These are phyloP conservation scores for Coenonympha glycerion DNA, from an alignment of 2,888 invertebrate species.

Conservation along the genomic window DNA sequence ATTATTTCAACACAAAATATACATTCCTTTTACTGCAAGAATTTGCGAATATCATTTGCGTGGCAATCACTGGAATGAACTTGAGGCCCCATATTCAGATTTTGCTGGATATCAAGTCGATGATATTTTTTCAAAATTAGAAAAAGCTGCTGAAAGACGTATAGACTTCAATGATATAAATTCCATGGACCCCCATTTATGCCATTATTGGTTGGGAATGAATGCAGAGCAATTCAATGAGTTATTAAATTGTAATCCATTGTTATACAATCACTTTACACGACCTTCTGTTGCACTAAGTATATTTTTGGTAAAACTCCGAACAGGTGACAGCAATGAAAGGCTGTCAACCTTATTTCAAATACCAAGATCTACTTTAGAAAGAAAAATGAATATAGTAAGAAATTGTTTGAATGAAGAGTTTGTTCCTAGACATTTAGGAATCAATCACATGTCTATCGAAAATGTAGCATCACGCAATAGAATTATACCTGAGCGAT, in stretches of 20 bases:
- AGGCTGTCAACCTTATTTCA: slow-evolving; percentile 10
- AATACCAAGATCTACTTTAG: slow-evolving; percentile 7
- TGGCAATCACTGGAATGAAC: neutral
- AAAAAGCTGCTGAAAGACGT: too few relatives aligned
- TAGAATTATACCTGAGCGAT: slow-evolving; percentile 9
- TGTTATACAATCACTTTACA: slow-evolving; percentile 1
- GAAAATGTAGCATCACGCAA: slow-evolving; percentile 14
- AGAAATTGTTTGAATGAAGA: slow-evolving; percentile 7
- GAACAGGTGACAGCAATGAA: slow-evolving; percentile 21
- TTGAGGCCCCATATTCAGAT: neutral
- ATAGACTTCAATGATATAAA: neutral
- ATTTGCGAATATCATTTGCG: neutral
- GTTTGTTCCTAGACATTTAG: slow-evolving; percentile 1
- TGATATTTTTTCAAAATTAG: neutral
- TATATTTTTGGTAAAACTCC: slow-evolving; percentile 18
- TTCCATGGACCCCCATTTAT: neutral
- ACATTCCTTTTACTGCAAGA: neutral
- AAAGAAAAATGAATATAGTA: slow-evolving; percentile 7
- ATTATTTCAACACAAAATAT: neutral
- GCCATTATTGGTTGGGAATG: neutral
- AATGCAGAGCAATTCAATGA: neutral
- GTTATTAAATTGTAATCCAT: neutral
- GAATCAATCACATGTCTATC: slow-evolving; percentile 11
- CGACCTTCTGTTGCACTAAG: slow-evolving; percentile 22
- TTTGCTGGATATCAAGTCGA: neutral